These are phyloP conservation scores for Pagetopsis macropterus DNA, from an alignment of 2,797 vertebrate genomes.

Conservation along the genomic window DNA sequence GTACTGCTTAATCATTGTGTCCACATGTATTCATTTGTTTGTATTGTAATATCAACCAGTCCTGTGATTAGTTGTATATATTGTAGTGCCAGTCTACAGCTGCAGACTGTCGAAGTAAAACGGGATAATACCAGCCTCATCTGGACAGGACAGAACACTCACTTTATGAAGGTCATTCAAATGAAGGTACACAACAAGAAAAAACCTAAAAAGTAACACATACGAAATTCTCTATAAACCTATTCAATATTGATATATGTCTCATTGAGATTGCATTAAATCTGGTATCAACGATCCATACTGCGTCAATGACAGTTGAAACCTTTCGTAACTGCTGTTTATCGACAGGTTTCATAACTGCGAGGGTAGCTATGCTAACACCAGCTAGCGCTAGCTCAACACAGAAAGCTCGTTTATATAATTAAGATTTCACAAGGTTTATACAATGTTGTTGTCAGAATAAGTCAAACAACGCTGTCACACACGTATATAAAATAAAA, in stretches of 20 bases:
- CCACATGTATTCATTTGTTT: neutral
- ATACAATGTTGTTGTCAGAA: neutral
- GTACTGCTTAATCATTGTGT: no score
- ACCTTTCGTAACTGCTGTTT: slow-evolving; percentile 42
- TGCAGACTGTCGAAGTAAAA: slow-evolving; percentile 12
- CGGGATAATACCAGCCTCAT: slow-evolving; percentile 46
- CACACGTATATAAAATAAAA: rapidly evolving
- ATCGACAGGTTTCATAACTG: slow-evolving; percentile 52
- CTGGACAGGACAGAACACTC: slow-evolving; percentile 18
- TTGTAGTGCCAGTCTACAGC: neutral
- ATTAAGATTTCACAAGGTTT: neutral
- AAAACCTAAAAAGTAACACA: neutral
- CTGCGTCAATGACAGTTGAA: neutral
- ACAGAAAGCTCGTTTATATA: neutral
- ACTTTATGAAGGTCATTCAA: slow-evolving; percentile 41
- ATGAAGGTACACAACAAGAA: neutral
- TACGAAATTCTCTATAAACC: rapidly evolving
- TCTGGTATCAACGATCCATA: neutral
- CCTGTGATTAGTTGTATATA: neutral
- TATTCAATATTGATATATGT: neutral
- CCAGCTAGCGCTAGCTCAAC: slow-evolving; percentile 1
- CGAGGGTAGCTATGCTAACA: slow-evolving; percentile 45
- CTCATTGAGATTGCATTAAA: rapidly evolving
- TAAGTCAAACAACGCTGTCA: neutral
- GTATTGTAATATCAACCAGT: neutral